Percentiles rank a stretch among this genome's conserved stretches.
These are phyloP conservation scores for Conus ventricosus DNA, from an alignment of 1,140 invertebrate genomes.

Conservation along the genomic window DNA sequence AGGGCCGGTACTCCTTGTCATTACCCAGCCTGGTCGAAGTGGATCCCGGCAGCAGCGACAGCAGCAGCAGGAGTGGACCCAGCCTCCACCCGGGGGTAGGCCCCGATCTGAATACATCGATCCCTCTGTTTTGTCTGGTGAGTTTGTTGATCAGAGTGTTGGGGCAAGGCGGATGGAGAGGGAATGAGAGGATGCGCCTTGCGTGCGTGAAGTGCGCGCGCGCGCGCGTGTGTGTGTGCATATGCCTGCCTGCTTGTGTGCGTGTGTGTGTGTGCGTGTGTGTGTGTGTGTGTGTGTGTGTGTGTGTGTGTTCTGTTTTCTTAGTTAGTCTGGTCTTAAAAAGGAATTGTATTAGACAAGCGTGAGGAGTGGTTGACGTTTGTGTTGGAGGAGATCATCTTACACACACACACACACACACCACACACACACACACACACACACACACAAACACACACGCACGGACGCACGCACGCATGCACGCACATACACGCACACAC, in stretches of 20 bases:
- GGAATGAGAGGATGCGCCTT: background rate
- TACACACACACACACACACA: too few species aligned
- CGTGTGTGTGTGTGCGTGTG: background rate
- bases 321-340: too few species aligned
- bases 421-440: too few species aligned
- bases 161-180: background rate
- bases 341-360: too few species aligned
- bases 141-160: background rate
- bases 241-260: background rate
- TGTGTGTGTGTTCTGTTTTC: background rate
- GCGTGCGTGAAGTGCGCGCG: background rate
- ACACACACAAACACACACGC: too few species aligned
- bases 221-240: background rate
- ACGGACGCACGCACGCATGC: too few species aligned
- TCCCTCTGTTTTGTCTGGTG: background rate
- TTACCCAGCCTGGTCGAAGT: background rate
- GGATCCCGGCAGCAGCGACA: too few species aligned
- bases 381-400: too few species aligned
- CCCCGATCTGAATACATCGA: background rate
- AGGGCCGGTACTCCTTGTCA: background rate
- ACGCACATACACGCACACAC: too few species aligned
- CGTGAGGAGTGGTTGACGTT: too few species aligned
- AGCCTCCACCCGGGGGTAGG: background rate
- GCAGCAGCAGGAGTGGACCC: too few species aligned
- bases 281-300: slow-evolving; percentile 5